Evolutionary conservation across 2,797 vertebrate species (phyloP), one percentile per base, ranked within the genome.

Genomic region (Balearica regulorum): DNA sequence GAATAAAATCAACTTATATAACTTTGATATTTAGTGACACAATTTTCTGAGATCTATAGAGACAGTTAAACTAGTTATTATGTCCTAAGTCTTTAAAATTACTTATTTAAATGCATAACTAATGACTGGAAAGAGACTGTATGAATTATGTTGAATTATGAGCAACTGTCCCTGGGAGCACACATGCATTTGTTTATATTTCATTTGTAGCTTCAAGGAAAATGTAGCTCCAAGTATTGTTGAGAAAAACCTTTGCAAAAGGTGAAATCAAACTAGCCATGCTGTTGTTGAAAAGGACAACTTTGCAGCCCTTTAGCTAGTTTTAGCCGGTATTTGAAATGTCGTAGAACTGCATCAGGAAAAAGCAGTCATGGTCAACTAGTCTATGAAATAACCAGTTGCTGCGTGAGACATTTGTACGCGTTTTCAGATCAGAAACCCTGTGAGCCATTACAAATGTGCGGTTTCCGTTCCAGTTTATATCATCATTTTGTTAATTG

Each of bases 91-190:
- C 39, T 94, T 96, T 83, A 51, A 94, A 96, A 76, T 53, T 35
- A 39, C 25, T 94, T 88, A 26, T 94, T 88, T 77, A 89, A 91
- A 51, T 76, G 57, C 76, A 62, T 83, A 95, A 95, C 33, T 90
- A 93, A 92, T 33, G 55, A 89, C 33, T 48, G 29, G 43, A 70
- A 96, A 73, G 33, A 90, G 69, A 58, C 6, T 66, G 16, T 29
- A 33, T 35, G 64, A 71, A 41, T 70, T 46, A 11, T 16, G 53
- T 5, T 26, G 46, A 58, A 77, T 68, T 64, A 41, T 13, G 48
- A 79, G 60, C 66, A 73, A 29, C 24, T 53, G 15, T 55, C 64
- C 76, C 66, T 71, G 62, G 25, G 37, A 81, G 37, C 49, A 75
- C 13, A 39, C 11, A 22, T 2, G 3, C 18, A 16, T 55, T 69